Conservation (phyloP, 2,113 vertebrate genomes). For the Nettapus auritus region DNA sequence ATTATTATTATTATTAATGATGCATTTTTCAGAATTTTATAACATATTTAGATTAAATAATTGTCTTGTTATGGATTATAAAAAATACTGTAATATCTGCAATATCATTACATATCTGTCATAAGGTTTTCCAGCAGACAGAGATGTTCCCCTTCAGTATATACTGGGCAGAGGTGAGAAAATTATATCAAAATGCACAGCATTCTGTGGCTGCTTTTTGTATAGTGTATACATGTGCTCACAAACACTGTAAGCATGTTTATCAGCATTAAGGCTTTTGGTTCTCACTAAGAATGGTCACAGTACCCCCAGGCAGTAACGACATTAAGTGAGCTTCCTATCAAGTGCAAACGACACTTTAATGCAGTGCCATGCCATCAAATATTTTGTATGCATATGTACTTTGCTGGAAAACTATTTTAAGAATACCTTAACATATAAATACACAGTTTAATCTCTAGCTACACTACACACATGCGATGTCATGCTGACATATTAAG, state of each 20-base stretch:
- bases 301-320: neutral
- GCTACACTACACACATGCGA: neutral
- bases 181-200: neutral
- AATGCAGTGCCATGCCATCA: neutral
- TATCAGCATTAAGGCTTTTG: neutral
- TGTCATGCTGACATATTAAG: neutral
- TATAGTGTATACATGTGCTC: neutral
- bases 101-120: neutral
- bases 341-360: neutral
- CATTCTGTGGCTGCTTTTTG: neutral
- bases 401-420: neutral
- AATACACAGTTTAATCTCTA: neutral
- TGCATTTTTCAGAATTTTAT: neutral
- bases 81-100: neutral
- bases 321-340: neutral
- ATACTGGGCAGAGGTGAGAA: neutral
- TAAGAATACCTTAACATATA: neutral
- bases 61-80: fast-evolving
- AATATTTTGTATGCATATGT: neutral
- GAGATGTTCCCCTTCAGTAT: fast-evolving
- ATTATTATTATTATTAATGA: neutral
- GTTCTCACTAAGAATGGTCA: neutral
- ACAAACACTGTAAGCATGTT: neutral
- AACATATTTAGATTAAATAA: neutral
- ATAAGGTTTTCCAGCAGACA: neutral